These are phyloP conservation scores for Brachionus paranguensis DNA, from an alignment of 1,140 invertebrate species.

Conservation along the genomic window DNA sequence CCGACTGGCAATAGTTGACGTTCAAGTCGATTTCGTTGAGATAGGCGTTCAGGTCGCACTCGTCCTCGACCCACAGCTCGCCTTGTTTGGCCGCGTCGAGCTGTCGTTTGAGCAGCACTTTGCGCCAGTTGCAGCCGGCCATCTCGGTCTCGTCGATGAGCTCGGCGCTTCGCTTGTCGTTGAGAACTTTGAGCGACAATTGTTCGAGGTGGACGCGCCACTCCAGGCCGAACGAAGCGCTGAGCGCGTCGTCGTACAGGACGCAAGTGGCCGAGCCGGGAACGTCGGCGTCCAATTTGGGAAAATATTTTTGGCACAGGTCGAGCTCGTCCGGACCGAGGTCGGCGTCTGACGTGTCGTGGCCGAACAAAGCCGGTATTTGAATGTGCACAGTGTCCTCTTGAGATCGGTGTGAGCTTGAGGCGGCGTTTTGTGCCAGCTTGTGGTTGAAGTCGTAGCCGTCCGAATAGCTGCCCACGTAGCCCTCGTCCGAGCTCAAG, in stretches of 20 bases:
- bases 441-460: not conserved
- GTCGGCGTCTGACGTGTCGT: not conserved
- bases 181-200: not conserved
- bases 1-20: not conserved
- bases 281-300: not conserved
- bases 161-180: not conserved
- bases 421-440: too few relatives aligned
- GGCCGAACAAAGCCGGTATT: not conserved
- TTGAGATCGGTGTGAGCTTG: not conserved
- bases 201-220: not conserved
- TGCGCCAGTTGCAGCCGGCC: not conserved
- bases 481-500: constrained; percentile 32
- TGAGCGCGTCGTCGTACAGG: not conserved
- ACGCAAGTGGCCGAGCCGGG: not conserved
- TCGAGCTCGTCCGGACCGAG: not conserved
- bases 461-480: constrained; percentile 34
- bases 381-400: not conserved
- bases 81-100: not conserved
- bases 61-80: not conserved
- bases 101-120: not conserved
- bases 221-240: not conserved
- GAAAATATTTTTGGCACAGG: not conserved
- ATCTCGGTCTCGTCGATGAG: not conserved
- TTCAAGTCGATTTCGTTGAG: constrained; percentile 38
- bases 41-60: not conserved